Evolutionary conservation across 2,113 vertebrate species (phyloP), one percentile per base, ranked within the genome.

Genomic region (Mustela nigripes): DNA sequence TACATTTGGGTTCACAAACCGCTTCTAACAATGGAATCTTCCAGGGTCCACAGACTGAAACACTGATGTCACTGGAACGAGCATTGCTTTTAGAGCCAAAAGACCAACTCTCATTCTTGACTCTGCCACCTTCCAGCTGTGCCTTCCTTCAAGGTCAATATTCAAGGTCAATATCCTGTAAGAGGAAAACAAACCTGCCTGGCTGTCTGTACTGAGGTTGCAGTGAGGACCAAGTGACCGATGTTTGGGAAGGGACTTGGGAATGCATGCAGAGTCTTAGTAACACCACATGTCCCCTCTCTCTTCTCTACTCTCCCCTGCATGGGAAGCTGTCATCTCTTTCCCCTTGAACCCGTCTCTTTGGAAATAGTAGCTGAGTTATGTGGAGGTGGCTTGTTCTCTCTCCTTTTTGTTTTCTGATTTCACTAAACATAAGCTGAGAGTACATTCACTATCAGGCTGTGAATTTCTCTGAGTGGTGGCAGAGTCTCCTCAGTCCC

Each of bases 331-430:
- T 48, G 6, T 48, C 58, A 2, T 19, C 69, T 33, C 39, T 26
- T 33, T 19, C 19, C 31, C 58, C 62, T 24, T 28, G 60, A 11
- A 28, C 39, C 16, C 26, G 7, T 9, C 65, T 81, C 45, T 78
- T 88, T 60, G 79, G 80, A 94, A 97, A 73, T 4, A 56, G 4
- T 45, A 56, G 56, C 53, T 67, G 50, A 92, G 48, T 95, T 82
- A 33, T 19, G 1, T 4, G 39, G 45, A 14, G 16, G 39, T 22
- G 18, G 7, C 3, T 28, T 45, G 67, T 42, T 92, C 81, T 56
- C 19, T 22, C 33, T 65, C 62, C 10, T 31, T 26, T 81, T 73
- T 56, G 28, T n/a, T 88, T 87, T 84, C 63, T 4, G n/a, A 76
- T 36, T 82, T 88, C 65, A 67, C 63, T 33, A 74, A 89, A n/a